phyloP scores from a whole-genome alignment of 2,888 invertebrate species.

The Masnerella sp. region DNA sequence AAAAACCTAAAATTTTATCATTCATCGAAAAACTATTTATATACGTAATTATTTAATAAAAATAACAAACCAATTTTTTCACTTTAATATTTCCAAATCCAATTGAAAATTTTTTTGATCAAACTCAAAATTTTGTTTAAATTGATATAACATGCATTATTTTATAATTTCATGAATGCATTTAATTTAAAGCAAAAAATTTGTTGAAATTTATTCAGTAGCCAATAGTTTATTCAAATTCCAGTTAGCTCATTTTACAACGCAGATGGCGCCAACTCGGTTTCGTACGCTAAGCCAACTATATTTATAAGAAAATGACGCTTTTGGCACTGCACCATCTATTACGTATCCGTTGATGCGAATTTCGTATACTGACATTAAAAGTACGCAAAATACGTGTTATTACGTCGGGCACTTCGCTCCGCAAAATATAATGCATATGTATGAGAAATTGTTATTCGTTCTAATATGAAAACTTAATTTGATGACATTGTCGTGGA shows the following conservation, averaged over 20 bases:
- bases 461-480: slow-evolving; percentile 4
- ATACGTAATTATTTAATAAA: too few relatives aligned
- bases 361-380: slow-evolving; percentile 34
- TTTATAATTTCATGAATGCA: too few relatives aligned
- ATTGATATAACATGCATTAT: too few relatives aligned
- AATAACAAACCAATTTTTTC: too few relatives aligned
- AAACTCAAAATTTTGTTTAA: too few relatives aligned
- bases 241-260: slow-evolving; percentile 12
- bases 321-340: slow-evolving; percentile 40
- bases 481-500: too few relatives aligned
- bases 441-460: not conserved
- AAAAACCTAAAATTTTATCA: too few relatives aligned
- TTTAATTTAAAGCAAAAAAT: too few relatives aligned
- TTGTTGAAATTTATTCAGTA: slow-evolving; percentile 14
- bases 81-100: too few relatives aligned
- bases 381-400: slow-evolving; percentile 8
- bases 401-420: not conserved
- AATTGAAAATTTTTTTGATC: too few relatives aligned
- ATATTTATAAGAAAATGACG: slow-evolving; percentile 43
- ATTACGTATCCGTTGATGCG: slow-evolving; percentile 45
- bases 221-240: slow-evolving; percentile 18
- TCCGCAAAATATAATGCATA: too few relatives aligned
- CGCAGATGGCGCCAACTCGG: slow-evolving; percentile 25
- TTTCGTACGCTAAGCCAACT: slow-evolving; percentile 12
- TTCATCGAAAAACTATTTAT: too few relatives aligned